A percentile compares a stretch with the other conserved stretches of the same genome.
phyloP scores from a whole-genome alignment of 1,140 invertebrate genomes.

The Andricus grossulariae region DNA sequence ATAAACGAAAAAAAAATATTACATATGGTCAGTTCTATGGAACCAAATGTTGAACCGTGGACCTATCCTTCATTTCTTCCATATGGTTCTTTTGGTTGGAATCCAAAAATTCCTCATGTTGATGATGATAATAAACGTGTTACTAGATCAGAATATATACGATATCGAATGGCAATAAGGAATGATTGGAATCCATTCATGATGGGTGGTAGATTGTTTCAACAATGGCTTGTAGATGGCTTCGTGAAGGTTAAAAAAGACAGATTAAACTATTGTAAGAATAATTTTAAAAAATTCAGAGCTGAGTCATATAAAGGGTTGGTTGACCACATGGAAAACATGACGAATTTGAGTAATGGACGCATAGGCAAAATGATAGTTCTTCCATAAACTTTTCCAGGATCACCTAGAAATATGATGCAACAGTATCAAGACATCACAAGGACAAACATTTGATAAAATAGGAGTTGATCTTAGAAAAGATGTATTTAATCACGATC shows the following conservation, averaged over 20 bases:
- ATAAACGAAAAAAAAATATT: no score
- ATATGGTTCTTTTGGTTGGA: no score
- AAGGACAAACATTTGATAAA: no score
- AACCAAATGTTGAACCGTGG: no score
- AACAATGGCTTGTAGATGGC: conserved; percentile 4
- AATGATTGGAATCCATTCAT: background rate
- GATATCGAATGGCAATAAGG: no score
- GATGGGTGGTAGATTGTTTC: background rate
- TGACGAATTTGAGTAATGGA: conserved; percentile 39
- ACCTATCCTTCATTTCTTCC: no score
- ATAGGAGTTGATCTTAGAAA: no score
- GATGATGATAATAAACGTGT: no score
- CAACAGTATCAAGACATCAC: conserved; percentile 69
- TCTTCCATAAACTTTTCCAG: conserved; percentile 65
- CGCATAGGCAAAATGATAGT: conserved; percentile 36
- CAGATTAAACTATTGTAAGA: background rate
- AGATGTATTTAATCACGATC: no score
- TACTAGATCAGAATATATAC: no score
- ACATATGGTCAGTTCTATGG: no score
- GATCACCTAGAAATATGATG: conserved; percentile 68
- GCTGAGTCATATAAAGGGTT: conserved; percentile 7
- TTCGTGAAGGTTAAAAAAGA: background rate
- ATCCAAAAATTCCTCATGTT: no score
- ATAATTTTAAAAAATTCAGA: background rate
- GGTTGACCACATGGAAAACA: conserved; percentile 10